A percentile compares a stretch with the other conserved stretches of the same genome.
Evolutionary conservation across 2,888 invertebrate genomes (phyloP).

Genomic region (Papilio elwesi): DNA sequence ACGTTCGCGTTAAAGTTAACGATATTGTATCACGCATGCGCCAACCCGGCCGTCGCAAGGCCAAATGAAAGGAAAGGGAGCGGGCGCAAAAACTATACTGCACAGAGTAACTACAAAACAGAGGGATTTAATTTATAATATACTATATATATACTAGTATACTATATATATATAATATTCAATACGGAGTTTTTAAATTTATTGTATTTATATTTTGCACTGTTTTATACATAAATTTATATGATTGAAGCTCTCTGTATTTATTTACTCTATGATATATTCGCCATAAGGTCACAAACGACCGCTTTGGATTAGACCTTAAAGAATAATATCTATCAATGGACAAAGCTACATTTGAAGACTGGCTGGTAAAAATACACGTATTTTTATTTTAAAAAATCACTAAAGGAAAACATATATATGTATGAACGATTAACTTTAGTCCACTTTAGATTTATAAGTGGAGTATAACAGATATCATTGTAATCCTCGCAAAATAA

Average conservation of each 20-base stretch:
- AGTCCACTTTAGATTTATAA: too few relatives aligned
- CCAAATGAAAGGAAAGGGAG: constrained; percentile 79
- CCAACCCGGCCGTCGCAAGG: constrained; percentile 61
- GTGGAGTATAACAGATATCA: too few relatives aligned
- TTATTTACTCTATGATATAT: constrained; percentile 44
- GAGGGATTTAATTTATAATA: constrained; percentile 35
- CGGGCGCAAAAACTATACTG: constrained; percentile 56
- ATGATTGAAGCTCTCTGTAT: constrained; percentile 32
- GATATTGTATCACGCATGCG: constrained; percentile 48
- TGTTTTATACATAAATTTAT: background rate
- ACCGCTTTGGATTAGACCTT: constrained; percentile 47
- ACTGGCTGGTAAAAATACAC: background rate
- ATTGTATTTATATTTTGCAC: too few relatives aligned
- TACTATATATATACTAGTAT: background rate
- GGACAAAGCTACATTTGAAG: constrained; percentile 40
- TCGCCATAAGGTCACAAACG: constrained; percentile 49
- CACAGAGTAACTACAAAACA: constrained; percentile 52
- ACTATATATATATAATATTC: too few relatives aligned
- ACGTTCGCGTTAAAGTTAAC: constrained; percentile 33
- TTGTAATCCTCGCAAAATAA: too few relatives aligned
- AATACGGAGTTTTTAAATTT: too few relatives aligned
- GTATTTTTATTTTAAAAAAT: too few relatives aligned
- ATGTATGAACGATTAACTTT: too few relatives aligned
- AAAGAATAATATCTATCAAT: constrained; percentile 43
- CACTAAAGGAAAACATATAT: too few relatives aligned